phyloP scores from a whole-genome alignment of 2,113 vertebrate genomes.

The Ranitomeya imitator region DNA sequence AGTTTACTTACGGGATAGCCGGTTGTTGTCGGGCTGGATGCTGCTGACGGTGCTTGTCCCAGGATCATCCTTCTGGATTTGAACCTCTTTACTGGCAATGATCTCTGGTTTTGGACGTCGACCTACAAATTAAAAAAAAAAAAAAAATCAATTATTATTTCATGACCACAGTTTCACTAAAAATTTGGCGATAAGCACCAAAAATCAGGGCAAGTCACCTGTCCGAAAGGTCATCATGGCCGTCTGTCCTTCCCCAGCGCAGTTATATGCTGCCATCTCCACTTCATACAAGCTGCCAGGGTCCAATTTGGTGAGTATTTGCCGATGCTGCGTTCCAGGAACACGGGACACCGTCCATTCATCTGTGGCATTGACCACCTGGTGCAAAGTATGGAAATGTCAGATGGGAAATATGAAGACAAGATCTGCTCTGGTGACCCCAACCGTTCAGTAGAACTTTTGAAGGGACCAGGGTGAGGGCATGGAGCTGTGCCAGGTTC shows the following conservation, averaged over 20 bases:
- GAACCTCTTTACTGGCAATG: conserved; percentile 76
- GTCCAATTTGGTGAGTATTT: conserved; percentile 86
- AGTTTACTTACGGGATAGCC: conserved; percentile 75
- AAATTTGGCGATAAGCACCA: not conserved
- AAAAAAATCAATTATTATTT: not conserved
- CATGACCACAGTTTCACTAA: not conserved
- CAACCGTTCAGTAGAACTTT: no score
- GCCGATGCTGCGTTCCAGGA: conserved; percentile 81
- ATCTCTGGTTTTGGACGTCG: conserved; percentile 79
- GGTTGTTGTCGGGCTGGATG: conserved; percentile 72
- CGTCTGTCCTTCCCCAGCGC: conserved; percentile 88
- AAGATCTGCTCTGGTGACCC: not conserved
- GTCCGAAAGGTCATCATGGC: conserved; percentile 99
- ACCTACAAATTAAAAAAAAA: conserved; percentile 61
- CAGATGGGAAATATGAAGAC: not conserved
- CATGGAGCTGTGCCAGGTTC: no score
- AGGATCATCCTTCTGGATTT: conserved; percentile 78
- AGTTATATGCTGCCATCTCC: conserved; percentile 93
- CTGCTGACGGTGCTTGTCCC: conserved; percentile 73
- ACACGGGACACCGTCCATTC: conserved; percentile 84
- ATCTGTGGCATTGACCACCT: conserved; percentile 81
- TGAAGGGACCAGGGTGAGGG: no score
- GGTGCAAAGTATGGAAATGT: conserved; percentile 59
- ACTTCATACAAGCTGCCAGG: conserved; percentile 94
- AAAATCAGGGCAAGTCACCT: conserved; percentile 71